These are phyloP conservation scores for Sander vitreus DNA, from an alignment of 2,113 vertebrate species.

Conservation along the genomic window DNA sequence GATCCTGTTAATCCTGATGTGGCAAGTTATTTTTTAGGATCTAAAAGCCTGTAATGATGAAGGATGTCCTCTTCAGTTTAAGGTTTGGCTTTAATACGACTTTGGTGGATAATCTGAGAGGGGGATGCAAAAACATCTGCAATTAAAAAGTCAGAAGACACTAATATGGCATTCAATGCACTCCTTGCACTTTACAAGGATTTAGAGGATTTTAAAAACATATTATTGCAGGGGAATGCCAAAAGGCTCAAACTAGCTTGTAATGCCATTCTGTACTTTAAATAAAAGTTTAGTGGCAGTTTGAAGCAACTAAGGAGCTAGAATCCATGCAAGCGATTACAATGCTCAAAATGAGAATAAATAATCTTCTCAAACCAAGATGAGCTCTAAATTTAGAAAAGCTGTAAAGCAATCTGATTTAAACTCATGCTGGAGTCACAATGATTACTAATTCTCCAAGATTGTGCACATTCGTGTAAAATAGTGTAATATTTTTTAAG, in stretches of 20 bases:
- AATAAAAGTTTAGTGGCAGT: slow-evolving; percentile 5
- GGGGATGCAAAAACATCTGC: slow-evolving; percentile 25
- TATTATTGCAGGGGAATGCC: slow-evolving; percentile 35
- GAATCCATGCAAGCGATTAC: slow-evolving; percentile 3
- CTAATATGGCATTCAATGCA: slow-evolving; percentile 8
- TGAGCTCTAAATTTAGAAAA: neutral
- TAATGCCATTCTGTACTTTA: slow-evolving; percentile 22
- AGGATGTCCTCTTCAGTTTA: slow-evolving; percentile 13
- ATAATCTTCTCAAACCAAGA: neutral
- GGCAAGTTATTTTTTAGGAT: slow-evolving; percentile 40
- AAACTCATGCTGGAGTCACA: slow-evolving; percentile 5
- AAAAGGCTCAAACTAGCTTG: slow-evolving; percentile 32
- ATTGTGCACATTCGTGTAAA: neutral
- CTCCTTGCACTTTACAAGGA: slow-evolving; percentile 31
- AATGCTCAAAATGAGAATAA: slow-evolving; percentile 9
- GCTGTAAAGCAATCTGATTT: slow-evolving; percentile 14
- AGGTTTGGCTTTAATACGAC: slow-evolving; percentile 11
- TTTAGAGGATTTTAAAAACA: slow-evolving; percentile 40
- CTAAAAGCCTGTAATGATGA: slow-evolving; percentile 26
- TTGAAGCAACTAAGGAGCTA: slow-evolving; percentile 1
- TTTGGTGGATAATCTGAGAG: slow-evolving; percentile 41
- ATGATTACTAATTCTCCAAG: neutral
- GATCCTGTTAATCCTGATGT: slow-evolving; percentile 46
- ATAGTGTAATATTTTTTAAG: neutral
- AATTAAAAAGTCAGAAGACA: slow-evolving; percentile 52